A percentile compares a stretch with the other conserved stretches of the same genome.
Evolutionary conservation across 2,797 vertebrate species (phyloP).

Genomic region (Danio aesculapii): DNA sequence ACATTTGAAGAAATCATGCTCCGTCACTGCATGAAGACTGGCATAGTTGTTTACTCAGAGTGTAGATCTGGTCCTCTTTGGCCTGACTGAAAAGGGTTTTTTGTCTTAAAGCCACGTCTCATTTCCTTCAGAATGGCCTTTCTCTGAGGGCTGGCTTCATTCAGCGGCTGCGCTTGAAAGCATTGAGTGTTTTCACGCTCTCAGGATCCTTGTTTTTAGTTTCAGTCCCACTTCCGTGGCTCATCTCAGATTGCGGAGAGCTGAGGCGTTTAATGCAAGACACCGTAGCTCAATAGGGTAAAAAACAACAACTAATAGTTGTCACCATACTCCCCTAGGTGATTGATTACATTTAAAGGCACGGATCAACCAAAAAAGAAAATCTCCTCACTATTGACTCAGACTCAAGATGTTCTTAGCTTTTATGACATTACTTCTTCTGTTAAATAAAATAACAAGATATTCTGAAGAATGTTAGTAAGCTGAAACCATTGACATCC

Average conservation of each 20-base stretch:
- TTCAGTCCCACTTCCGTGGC: constrained; percentile 2
- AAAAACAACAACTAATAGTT: too few species aligned
- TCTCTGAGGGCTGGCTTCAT: constrained; percentile 41
- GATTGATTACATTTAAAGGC: too few species aligned
- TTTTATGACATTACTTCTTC: too few species aligned
- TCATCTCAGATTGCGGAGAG: constrained; percentile 14
- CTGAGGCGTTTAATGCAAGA: constrained; percentile 16
- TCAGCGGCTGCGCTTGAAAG: constrained; percentile 9
- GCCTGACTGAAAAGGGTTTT: constrained; percentile 24
- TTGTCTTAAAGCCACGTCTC: constrained; percentile 35
- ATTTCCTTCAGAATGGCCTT: constrained; percentile 13
- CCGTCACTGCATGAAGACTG: neutral
- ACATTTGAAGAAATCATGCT: constrained; percentile 4
- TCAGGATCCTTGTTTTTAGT: constrained; percentile 10
- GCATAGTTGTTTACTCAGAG: neutral
- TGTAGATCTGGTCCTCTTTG: neutral
- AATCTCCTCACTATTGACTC: too few species aligned
- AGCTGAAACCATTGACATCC: too few species aligned
- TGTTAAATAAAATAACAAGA: too few species aligned
- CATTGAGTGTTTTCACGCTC: constrained; percentile 37
- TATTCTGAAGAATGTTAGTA: too few species aligned
- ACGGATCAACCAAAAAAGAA: too few species aligned
- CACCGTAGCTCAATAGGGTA: too few species aligned
- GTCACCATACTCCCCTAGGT: too few species aligned
- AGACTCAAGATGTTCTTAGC: too few species aligned